Evolutionary conservation across 2,797 vertebrate genomes (phyloP).

Genomic region (Scyliorhinus canicula): DNA sequence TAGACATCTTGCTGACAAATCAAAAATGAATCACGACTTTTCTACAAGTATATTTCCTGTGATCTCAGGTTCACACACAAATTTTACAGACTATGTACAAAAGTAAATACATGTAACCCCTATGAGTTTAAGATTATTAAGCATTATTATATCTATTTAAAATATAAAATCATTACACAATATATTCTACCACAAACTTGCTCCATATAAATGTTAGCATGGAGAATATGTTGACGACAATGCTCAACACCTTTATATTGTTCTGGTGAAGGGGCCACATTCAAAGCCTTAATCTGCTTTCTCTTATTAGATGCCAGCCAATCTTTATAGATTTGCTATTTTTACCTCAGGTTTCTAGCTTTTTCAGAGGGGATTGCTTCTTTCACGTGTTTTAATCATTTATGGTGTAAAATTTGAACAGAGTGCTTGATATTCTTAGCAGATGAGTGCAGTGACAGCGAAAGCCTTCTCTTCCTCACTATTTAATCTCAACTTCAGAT

Average conservation of each 20-base stretch:
- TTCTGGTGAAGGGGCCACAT: background rate
- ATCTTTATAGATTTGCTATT: background rate
- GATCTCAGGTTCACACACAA: background rate
- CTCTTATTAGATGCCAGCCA: background rate
- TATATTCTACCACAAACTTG: background rate
- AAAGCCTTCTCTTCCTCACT: background rate
- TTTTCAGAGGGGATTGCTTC: background rate
- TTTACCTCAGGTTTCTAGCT: background rate
- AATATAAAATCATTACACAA: background rate
- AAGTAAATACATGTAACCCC: background rate
- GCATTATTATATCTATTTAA: background rate
- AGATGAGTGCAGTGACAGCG: background rate
- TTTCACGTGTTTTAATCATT: background rate
- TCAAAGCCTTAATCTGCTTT: background rate
- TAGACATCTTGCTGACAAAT: conserved; percentile 1
- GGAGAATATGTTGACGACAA: background rate
- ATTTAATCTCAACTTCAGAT: background rate
- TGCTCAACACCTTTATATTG: background rate
- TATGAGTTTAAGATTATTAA: background rate
- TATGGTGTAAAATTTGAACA: background rate
- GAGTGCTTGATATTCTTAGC: background rate
- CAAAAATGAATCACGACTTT: background rate
- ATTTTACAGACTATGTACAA: conserved; percentile 13
- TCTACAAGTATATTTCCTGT: background rate
- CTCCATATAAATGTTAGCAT: background rate